Base-by-base conservation (phyloP, 2,888 invertebrate species). In the Desoria tigrina region DNA sequence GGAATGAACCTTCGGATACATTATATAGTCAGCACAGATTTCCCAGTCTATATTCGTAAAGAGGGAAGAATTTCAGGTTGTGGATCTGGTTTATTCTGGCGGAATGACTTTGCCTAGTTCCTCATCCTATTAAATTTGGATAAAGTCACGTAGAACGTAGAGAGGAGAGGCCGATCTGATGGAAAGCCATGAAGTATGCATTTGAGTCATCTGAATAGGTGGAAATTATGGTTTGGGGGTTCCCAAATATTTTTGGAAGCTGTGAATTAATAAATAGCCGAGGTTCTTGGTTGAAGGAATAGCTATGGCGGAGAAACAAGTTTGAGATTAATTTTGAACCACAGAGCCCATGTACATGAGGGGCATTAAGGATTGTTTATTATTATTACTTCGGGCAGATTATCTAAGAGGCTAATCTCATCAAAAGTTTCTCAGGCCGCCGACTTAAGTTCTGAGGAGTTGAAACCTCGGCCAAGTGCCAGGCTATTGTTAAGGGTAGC, bases 191-290 rank as follows among this genome's bases (percentile, higher is more conserved):
- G 32, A 54, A 54, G 32, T 28, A 54, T 54, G 54, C 54, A 54
- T 54, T 27, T 32, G 7, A 21, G 24, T 51, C 26, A 51, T 26
- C 51, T 26, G 21, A 54, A 28, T 32, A 32, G 37, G 32, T 54
- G 24, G 32, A 55, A 27, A 37, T 55, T 55, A 55, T 55, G 55
- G 55, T 55, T 55, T 21, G 39, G 28, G 32, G 26, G 23, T 37
- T 39, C n/a, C 39, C 27, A 42, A 57, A 24, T 57, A 32, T 45
- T 58, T 42, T 49, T 45, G 24, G 45, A 42, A 4, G 28, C 42
- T 58, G 7, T 58, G 45, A 58, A 58, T 58, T 58, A 58, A 58
- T 58, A 45, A 58, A 57, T 57, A 57, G 39, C n/a, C 26, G 54
- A 32, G 14, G 14, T n/a, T n/a, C n/a, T n/a, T n/a, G n/a, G n/a